phyloP scores from a whole-genome alignment of 2,888 invertebrate genomes.

The Eupithecia exiguata region DNA sequence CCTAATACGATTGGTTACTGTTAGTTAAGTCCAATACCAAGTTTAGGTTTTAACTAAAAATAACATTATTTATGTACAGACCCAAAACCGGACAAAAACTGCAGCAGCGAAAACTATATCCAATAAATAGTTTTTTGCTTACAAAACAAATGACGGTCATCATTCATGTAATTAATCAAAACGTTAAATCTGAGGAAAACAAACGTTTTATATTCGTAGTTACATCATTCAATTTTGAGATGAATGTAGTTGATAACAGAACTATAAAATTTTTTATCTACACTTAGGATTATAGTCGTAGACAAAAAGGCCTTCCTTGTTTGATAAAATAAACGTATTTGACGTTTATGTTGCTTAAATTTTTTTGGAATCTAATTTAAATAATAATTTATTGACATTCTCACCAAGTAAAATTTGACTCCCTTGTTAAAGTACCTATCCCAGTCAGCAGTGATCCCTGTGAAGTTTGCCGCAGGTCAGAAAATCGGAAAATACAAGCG shows the following conservation, averaged over 20 bases:
- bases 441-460: conserved; percentile 35
- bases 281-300: neutral
- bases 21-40: neutral
- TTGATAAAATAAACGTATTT: neutral
- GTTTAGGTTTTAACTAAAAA: neutral
- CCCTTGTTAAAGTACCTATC: conserved; percentile 21
- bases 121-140: neutral
- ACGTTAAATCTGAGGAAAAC: neutral
- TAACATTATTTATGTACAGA: neutral
- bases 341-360: neutral
- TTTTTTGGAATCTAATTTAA: neutral
- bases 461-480: conserved; percentile 34
- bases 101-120: neutral
- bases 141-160: neutral
- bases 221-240: neutral
- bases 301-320: neutral
- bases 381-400: conserved; percentile 3
- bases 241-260: neutral
- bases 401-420: conserved; percentile 20
- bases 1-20: neutral
- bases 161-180: neutral
- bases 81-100: neutral
- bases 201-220: neutral
- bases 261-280: neutral
- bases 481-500: conserved; percentile 41